Evolutionary conservation across 2,797 vertebrate genomes (phyloP).

Genomic region (Tolypeutes matacus): DNA sequence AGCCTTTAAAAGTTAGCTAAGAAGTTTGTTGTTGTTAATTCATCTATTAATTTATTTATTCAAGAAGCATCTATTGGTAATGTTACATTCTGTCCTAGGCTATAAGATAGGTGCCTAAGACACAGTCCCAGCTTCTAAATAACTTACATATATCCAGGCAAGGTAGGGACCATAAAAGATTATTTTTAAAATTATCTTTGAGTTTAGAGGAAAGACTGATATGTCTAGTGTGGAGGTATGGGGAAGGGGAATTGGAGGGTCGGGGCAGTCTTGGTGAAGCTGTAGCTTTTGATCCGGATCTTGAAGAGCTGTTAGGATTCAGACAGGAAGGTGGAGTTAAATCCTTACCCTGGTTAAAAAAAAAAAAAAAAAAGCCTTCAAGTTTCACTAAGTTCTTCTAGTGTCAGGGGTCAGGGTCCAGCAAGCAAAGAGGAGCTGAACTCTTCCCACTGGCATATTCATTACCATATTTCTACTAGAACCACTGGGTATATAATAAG

Average conservation of each 20-base stretch:
- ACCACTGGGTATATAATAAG: constrained; percentile 71
- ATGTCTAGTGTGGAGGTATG: background rate
- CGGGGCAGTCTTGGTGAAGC: background rate
- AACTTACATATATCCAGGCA: background rate
- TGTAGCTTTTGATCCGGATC: constrained; percentile 9
- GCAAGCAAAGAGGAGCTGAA: constrained; percentile 72
- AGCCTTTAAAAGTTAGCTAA: background rate
- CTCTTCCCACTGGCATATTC: constrained; percentile 69
- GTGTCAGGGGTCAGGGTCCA: constrained; percentile 47
- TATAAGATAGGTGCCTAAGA: background rate
- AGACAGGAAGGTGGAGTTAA: background rate
- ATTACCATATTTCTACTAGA: constrained; percentile 60
- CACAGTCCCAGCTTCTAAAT: background rate
- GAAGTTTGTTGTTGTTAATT: background rate
- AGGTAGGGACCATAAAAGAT: background rate
- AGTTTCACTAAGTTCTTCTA: constrained; percentile 73
- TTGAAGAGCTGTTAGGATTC: constrained; percentile 36
- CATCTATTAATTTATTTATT: background rate
- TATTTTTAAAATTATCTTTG: background rate
- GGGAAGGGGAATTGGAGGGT: background rate
- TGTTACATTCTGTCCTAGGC: background rate
- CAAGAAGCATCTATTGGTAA: background rate
- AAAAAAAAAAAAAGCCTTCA: background rate
- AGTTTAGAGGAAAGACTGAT: constrained; percentile 19
- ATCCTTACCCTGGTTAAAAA: constrained; percentile 76